Percentiles rank a stretch among this genome's conserved stretches.
These are phyloP conservation scores for Trachythela sp. DNA, from an alignment of 64 coral and sea anemone species.

Conservation along the genomic window DNA sequence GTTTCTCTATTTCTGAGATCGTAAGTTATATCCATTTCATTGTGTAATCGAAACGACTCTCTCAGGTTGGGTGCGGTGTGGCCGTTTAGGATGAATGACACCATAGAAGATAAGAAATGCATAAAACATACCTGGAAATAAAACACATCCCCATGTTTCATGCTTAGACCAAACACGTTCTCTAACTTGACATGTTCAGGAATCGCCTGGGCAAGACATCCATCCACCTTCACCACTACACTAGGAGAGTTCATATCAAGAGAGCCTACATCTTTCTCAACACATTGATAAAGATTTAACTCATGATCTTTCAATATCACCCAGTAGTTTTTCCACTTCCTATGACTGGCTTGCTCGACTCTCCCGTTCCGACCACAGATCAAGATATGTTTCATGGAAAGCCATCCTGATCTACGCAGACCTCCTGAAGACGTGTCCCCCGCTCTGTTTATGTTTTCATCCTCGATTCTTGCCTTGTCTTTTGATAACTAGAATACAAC, in stretches of 20 bases:
- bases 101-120: neutral
- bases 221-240: slow-evolving; percentile 71
- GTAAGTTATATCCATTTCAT: too few relatives aligned
- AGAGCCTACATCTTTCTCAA: slow-evolving; percentile 90
- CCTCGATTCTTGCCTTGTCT: neutral
- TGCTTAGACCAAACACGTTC: slow-evolving; percentile 93
- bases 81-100: too few relatives aligned
- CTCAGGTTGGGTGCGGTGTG: too few relatives aligned
- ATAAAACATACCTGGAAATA: slow-evolving; percentile 71
- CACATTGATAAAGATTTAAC: slow-evolving; percentile 87
- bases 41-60: too few relatives aligned
- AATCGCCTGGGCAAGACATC: slow-evolving; percentile 86
- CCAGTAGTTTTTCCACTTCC: slow-evolving; percentile 70
- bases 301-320: slow-evolving; percentile 70
- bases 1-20: too few relatives aligned
- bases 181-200: slow-evolving; percentile 97
- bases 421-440: neutral
- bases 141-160: slow-evolving; percentile 87
- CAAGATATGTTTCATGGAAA: slow-evolving; percentile 4
- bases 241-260: slow-evolving; percentile 78
- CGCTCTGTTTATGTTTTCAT: neutral
- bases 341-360: neutral
- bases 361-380: neutral
- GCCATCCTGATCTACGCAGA: neutral
- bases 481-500: neutral